A percentile compares a stretch with the other conserved stretches of the same genome.
Conservation (phyloP, 2,113 vertebrate genomes). For the Notarius quadriscutis region DNA sequence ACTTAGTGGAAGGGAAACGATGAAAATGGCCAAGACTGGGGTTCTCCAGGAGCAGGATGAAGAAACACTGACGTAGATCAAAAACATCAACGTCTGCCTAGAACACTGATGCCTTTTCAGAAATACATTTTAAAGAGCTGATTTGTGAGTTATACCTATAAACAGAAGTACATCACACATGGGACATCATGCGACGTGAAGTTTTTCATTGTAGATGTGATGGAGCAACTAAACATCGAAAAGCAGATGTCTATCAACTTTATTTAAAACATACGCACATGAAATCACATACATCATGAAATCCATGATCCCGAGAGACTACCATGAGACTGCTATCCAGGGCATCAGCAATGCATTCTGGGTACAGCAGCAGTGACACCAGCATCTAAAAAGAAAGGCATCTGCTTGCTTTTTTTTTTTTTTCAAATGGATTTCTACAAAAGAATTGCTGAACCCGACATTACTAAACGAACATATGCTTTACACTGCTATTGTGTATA, state of each 20-base stretch:
- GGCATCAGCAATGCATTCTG: constrained; percentile 12
- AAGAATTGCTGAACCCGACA: not conserved
- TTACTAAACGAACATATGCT: not conserved
- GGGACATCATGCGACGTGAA: constrained; percentile 25
- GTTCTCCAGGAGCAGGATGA: not conserved
- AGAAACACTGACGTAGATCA: not conserved
- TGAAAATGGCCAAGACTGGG: not conserved
- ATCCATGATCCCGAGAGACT: not conserved
- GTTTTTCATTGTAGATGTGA: not conserved
- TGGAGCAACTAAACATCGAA: not conserved
- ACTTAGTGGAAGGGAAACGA: not conserved
- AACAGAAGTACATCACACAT: no score
- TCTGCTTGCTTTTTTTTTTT: not conserved
- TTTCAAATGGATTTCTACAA: not conserved
- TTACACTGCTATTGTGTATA: not conserved
- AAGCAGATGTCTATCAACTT: not conserved
- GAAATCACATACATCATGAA: constrained; percentile 23
- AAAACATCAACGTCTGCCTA: not conserved
- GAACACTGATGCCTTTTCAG: not conserved
- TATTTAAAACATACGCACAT: constrained; percentile 2
- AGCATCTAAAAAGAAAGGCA: not conserved
- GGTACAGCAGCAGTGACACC: not conserved
- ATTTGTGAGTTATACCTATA: not conserved
- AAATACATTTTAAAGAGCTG: not conserved
- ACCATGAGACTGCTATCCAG: not conserved